Base-by-base conservation (phyloP, 2,113 vertebrate genomes). In the Centropristis striata region DNA sequence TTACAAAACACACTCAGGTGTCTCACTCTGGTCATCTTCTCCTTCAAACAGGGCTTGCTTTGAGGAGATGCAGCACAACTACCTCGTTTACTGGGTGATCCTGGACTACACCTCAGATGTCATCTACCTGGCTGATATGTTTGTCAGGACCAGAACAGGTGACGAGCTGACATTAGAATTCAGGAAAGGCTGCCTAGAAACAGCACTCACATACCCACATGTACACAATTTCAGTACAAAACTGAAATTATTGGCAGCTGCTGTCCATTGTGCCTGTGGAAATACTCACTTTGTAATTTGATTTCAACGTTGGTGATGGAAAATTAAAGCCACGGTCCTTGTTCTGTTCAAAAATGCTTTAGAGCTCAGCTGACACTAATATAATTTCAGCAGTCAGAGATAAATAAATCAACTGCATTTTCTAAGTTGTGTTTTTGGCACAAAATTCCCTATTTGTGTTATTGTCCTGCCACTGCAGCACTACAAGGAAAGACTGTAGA, bases 21-120 rank as follows among this genome's bases (percentile, higher is more conserved):
- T n/a, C n/a, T n/a, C n/a, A n/a, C n/a, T n/a, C 8, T 42, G 44
- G 21, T 75, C 2, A 0, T 64, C 32, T 74, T 68, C 28, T 71
- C 42, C 21, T 67, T 2, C 23, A 50, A 77, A 71, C 90, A 99
- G 98, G 93, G 97, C 98, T 41, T 96, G 96, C 81, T 99, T 99
- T 95, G 98, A 99, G 83, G 98, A 99, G 84, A 94, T 99, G 71
- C 98, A 99, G 76, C 93, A 96, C 0, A 84, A 97, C 85, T 97
- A 96, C 85, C 68, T 98, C 66, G n/a, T 25, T 7, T 90, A 89
- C 6, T 99, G 98, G 98, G 80, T 98, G 66, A 1, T 98, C 82
- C 85, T 96, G 65, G 98, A 99, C 93, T 99, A 97, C 13, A 1
- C 92, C 14, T 97, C 97, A 18, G 98, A 99, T 83, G 0, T 94